A percentile compares a stretch with the other conserved stretches of the same genome.
Conservation (phyloP, 2,113 vertebrate species). For the Excalfactoria chinensis region DNA sequence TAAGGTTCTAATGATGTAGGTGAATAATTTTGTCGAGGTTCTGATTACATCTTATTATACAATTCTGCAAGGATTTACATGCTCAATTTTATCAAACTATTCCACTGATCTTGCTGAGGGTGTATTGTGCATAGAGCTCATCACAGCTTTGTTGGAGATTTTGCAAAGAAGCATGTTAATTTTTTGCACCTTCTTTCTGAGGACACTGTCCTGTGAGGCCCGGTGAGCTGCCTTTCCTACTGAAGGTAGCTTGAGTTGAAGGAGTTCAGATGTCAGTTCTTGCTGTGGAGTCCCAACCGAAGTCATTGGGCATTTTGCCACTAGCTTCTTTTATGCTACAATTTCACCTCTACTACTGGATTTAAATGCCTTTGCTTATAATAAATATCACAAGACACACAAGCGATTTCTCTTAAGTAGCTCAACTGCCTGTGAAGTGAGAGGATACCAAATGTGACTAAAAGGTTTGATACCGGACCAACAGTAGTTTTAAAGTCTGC, state of each 20-base stretch:
- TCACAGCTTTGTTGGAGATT: background rate
- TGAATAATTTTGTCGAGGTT: background rate
- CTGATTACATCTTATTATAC: background rate
- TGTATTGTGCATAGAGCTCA: background rate
- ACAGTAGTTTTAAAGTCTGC: constrained; percentile 3
- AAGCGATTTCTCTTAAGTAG: background rate
- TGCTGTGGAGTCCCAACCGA: background rate
- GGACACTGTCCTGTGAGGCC: background rate
- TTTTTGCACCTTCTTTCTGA: background rate
- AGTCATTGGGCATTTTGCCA: background rate
- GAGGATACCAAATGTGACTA: background rate
- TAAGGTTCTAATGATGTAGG: background rate
- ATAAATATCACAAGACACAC: background rate
- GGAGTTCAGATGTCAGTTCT: background rate
- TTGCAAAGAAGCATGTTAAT: background rate
- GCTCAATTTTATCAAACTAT: background rate
- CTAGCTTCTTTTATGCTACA: background rate
- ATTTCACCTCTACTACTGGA: background rate
- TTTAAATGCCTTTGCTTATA: background rate
- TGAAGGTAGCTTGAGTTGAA: background rate
- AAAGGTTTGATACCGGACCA: background rate
- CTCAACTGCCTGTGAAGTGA: background rate
- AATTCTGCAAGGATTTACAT: constrained; percentile 12
- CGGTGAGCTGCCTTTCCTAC: background rate
- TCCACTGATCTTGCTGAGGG: background rate